Base-by-base conservation (phyloP, 2,113 vertebrate genomes). In the Rhinopomastus cyanomelas region DNA sequence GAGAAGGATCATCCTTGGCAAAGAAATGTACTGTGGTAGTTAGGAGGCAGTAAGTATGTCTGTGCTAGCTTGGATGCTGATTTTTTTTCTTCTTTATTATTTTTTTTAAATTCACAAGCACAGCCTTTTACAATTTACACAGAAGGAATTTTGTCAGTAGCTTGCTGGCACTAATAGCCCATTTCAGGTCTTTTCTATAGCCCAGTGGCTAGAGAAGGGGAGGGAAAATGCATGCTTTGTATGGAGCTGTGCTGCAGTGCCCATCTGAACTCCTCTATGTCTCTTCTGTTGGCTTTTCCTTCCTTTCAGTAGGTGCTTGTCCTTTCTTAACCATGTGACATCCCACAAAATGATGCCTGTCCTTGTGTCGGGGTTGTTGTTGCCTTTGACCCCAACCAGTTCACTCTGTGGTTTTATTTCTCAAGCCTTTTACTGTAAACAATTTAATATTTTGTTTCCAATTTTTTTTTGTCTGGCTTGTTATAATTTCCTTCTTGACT, bases 131-230 rank as follows among this genome's bases (percentile, higher is more conserved):
- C 52, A 79, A 36, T 55, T 88, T 42, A 59, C 69, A 88, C 92
- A 92, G 92, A 84, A 85, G 95, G 90, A 92, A 91, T 88, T 86
- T 84, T 93, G 93, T 95, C 90, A 84, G 90, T 71, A 57, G 83
- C 69, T 95, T 42, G 77, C 88, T 94, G 92, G 86, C 90, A 73
- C 88, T 94, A 90, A 88, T 86, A 64, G 88, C 19, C 62, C 84
- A 73, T 89, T 94, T 86, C 81, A 94, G 81, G 71, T 88, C 88
- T 91, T 90, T 87, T 91, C 88, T 88, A n/a, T 79, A 81, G 88
- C 65, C 71, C 81, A 84, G 93, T 71, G 84, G 81, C 92, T 55
- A 64, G 30, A 86, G 68, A 80, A 89, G 51, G 42, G 49, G 39
- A 20, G n/a, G 76, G 53, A 78, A 75, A 88, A 86, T 72, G 94